Percentiles rank a stretch among this genome's conserved stretches.
These are phyloP conservation scores for Psephotus haematonotus DNA, from an alignment of 2,113 vertebrate species.

Conservation along the genomic window DNA sequence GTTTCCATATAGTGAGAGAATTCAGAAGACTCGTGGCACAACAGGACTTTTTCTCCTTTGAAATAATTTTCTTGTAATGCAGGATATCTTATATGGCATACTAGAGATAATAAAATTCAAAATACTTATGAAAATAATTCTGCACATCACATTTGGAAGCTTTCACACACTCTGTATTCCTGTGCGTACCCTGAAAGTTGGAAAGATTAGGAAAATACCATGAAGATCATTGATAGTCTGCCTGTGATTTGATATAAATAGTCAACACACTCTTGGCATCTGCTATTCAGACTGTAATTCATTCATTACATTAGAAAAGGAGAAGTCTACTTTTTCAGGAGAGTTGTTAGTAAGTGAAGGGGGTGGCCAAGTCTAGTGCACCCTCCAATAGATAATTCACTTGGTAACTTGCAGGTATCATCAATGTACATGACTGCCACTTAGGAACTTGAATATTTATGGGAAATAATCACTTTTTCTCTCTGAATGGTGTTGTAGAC, in stretches of 20 bases:
- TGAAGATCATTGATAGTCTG: neutral
- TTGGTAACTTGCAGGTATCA: neutral
- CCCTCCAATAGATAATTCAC: neutral
- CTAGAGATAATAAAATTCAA: neutral
- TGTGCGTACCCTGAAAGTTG: neutral
- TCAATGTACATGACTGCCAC: neutral
- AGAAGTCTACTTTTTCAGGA: neutral
- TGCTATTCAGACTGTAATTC: neutral
- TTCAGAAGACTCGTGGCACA: neutral
- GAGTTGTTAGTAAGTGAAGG: neutral
- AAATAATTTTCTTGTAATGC: neutral
- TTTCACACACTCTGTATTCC: neutral
- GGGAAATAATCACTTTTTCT: neutral
- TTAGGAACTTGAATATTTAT: neutral
- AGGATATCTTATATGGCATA: neutral
- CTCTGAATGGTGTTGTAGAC: neutral
- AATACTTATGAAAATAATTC: neutral
- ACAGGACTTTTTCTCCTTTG: neutral
- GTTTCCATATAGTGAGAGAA: neutral
- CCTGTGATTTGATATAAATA: neutral
- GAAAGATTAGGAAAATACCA: neutral
- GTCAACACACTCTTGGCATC: neutral
- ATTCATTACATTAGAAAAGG: neutral
- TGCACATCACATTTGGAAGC: neutral
- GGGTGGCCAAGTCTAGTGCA: too few relatives aligned